These are phyloP conservation scores for Macrotrachela quadricornifera DNA, from an alignment of 1,140 invertebrate species.

Conservation along the genomic window DNA sequence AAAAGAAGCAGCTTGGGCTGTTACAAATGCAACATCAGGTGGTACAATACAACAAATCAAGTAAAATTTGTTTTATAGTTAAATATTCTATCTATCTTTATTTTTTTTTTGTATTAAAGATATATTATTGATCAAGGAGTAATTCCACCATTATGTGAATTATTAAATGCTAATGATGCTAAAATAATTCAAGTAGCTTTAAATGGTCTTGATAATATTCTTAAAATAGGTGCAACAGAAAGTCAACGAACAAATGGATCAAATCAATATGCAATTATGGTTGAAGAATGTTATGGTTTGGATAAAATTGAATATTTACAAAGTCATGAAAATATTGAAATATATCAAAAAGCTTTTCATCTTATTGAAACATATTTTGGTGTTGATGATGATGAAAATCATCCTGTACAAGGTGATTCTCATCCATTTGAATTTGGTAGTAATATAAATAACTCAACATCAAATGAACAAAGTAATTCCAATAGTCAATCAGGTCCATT, in stretches of 20 bases:
- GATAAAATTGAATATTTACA: conserved; percentile 62
- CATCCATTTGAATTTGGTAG: no score
- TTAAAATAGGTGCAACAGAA: conserved; percentile 68
- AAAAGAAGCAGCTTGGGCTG: conserved; percentile 92
- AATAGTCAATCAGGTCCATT: no score
- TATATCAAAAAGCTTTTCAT: conserved; percentile 81
- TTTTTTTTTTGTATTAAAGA: conserved; percentile 13
- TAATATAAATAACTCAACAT: no score
- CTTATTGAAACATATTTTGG: conserved; percentile 82
- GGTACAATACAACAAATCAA: conserved; percentile 70
- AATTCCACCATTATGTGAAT: conserved; percentile 77
- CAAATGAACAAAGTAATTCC: no score
- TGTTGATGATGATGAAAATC: conserved; percentile 35
- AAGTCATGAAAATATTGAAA: conserved; percentile 73
- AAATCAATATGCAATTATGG: conserved; percentile 69
- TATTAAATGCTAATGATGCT: conserved; percentile 71
- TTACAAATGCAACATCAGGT: conserved; percentile 86
- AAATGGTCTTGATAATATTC: conserved; percentile 83
- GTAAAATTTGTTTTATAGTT: not conserved
- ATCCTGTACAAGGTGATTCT: no score
- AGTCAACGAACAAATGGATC: conserved; percentile 41
- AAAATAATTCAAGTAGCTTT: conserved; percentile 94
- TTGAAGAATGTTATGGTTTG: conserved; percentile 83
- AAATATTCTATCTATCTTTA: not conserved
- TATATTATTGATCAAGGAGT: conserved; percentile 43